Evolutionary conservation across 2,797 vertebrate genomes (phyloP), one percentile per base, ranked within the genome.

Genomic region (Oryzias dopingdopingensis): DNA sequence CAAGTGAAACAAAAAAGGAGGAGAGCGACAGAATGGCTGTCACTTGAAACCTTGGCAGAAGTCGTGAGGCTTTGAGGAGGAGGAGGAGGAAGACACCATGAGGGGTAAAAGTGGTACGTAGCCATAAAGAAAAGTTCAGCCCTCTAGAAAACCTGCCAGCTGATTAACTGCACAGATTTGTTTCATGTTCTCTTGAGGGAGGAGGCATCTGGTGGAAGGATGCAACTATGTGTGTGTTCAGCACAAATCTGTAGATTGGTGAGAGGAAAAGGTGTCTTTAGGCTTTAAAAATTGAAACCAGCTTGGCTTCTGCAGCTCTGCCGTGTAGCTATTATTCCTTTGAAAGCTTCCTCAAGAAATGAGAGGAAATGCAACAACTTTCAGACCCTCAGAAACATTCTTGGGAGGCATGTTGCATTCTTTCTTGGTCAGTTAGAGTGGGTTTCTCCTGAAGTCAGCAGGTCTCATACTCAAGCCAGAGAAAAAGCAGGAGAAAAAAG

Each of bases 1-100:
- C 59, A 67, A 62, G 67, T 61, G 77, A 68, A 82, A 77, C 70
- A 72, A 83, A 65, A 79, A 77, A 79, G 60, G 74, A 65, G 56
- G 65, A 79, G 57, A 80, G 76, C 41, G 77, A 84, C 77, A 77
- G 77, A 79, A 78, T 49, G 67, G 70, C 50, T 86, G 91, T 87
- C 83, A 93, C 84, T 75, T 86, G 91, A 93, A 89, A 92, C 87
- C 89, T 68, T 78, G 75, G 83, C 82, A 83, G 75, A 68, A 84
- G 73, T 80, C 55, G 55, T 62, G 40, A 61, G 56, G 72, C 70
- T 76, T 65, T 63, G 69, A 70, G 77, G 68, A 80, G 67, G 50
- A 61, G 15, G 69, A 80, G 68, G 49, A 54, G 61, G 56, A 76
- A 82, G 78, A 82, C 74, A 65, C 54, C 59, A 53, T 47, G 62